A percentile compares a stretch with the other conserved stretches of the same genome.
Evolutionary conservation across 2,113 vertebrate genomes (phyloP).

Genomic region (Bucco capensis): DNA sequence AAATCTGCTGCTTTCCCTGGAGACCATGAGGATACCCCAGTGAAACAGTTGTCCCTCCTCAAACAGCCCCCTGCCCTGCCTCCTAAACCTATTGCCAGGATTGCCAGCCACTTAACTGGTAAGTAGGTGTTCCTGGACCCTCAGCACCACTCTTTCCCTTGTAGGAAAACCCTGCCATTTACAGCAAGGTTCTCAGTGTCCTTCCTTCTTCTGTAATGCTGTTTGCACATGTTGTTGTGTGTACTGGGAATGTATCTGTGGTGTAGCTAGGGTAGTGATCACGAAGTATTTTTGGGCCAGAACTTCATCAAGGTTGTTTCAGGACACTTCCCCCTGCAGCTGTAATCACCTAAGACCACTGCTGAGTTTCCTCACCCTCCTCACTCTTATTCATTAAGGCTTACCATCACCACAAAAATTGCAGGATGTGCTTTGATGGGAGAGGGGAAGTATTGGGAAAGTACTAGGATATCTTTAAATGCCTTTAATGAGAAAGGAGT

Average conservation of each 20-base stretch:
- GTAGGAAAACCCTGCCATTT: not conserved
- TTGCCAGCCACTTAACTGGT: slow-evolving; percentile 95
- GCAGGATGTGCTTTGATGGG: slow-evolving; percentile 9
- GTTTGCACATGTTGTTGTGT: not conserved
- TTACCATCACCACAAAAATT: not conserved
- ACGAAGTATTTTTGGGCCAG: not conserved
- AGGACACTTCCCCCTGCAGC: not conserved
- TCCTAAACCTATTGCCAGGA: slow-evolving; percentile 94
- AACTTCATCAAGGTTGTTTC: not conserved
- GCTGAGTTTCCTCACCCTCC: not conserved
- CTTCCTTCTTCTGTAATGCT: not conserved
- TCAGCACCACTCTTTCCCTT: slow-evolving; percentile 12
- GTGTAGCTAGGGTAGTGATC: not conserved
- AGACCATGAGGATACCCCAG: slow-evolving; percentile 88
- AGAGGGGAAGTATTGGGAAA: slow-evolving; percentile 10
- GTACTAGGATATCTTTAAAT: not conserved
- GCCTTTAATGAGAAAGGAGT: not conserved
- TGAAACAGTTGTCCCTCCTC: slow-evolving; percentile 90
- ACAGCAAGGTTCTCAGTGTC: not conserved
- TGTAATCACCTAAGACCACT: not conserved
- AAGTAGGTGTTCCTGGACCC: slow-evolving; percentile 65
- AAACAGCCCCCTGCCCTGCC: slow-evolving; percentile 98
- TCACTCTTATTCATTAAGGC: not conserved
- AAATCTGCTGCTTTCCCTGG: slow-evolving; percentile 87
- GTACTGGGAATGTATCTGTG: not conserved